Conservation (phyloP, 2,113 vertebrate species). For the Tauraco erythrolophus region DNA sequence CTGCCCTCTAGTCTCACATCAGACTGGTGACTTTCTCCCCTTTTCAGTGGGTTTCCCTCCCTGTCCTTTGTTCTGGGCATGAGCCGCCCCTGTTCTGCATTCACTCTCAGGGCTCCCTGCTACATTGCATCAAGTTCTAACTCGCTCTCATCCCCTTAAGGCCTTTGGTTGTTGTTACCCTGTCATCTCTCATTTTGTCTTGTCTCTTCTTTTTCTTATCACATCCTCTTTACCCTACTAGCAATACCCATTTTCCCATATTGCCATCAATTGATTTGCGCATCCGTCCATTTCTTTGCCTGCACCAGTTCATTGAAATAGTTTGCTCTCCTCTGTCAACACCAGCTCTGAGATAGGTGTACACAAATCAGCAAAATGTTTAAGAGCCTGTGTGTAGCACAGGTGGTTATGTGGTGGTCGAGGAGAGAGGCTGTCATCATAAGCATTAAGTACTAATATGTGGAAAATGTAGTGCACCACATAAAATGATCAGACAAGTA, state of each 20-base stretch:
- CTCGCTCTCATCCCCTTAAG: neutral
- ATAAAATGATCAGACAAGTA: neutral
- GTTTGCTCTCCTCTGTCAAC: neutral
- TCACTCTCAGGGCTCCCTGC: neutral
- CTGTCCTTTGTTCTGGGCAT: neutral
- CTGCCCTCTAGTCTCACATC: neutral
- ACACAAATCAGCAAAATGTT: neutral
- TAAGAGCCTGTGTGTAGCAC: accelerated
- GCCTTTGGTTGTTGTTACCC: neutral
- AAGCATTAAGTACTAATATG: neutral
- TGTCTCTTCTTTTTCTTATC: neutral
- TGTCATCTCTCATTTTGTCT: neutral
- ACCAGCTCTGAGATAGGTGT: neutral
- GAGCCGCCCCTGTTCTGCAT: neutral
- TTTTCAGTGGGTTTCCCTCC: neutral
- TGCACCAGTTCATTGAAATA: too few relatives aligned
- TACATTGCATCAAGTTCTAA: neutral
- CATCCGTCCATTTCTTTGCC: neutral
- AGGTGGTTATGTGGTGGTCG: accelerated
- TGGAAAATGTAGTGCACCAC: neutral
- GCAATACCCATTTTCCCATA: neutral
- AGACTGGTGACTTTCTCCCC: neutral
- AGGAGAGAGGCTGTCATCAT: neutral
- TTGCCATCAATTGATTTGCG: neutral
- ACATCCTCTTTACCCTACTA: neutral